These are phyloP conservation scores for Muscicapa comitata DNA, from an alignment of 2,797 vertebrate genomes.

Conservation along the genomic window DNA sequence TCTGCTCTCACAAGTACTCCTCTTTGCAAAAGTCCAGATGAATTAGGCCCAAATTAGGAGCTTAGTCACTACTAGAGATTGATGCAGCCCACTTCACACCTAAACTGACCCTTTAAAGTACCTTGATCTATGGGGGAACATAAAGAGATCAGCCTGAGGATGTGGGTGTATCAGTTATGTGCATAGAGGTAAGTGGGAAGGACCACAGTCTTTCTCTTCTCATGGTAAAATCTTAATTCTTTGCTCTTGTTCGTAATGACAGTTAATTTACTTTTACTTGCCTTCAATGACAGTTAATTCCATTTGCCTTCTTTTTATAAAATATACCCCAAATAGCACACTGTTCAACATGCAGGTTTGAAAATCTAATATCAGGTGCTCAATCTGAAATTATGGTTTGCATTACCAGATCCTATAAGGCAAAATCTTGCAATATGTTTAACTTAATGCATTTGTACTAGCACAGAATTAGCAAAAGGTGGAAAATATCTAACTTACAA, in stretches of 20 bases:
- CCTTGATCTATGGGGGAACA: not conserved
- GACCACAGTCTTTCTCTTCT: not conserved
- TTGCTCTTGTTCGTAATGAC: not conserved
- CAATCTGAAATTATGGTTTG: not conserved
- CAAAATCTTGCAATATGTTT: not conserved
- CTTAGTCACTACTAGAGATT: not conserved
- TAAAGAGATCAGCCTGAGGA: not conserved
- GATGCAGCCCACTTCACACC: not conserved
- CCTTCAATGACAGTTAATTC: not conserved
- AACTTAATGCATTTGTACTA: not conserved
- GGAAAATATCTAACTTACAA: not conserved
- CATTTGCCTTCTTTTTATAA: not conserved
- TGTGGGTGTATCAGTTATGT: not conserved
- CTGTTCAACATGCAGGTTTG: not conserved
- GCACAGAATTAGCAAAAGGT: not conserved
- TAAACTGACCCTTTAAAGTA: slow-evolving; percentile 7
- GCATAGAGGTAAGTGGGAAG: not conserved
- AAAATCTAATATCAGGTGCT: not conserved
- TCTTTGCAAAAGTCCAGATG: not conserved
- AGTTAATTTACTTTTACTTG: not conserved
- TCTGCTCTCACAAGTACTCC: not conserved
- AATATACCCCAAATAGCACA: not conserved
- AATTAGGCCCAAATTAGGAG: not conserved
- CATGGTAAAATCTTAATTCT: not conserved
- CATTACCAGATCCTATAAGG: not conserved